Base-by-base conservation (phyloP, 2,113 vertebrate species). In the Caranx melampygus region DNA sequence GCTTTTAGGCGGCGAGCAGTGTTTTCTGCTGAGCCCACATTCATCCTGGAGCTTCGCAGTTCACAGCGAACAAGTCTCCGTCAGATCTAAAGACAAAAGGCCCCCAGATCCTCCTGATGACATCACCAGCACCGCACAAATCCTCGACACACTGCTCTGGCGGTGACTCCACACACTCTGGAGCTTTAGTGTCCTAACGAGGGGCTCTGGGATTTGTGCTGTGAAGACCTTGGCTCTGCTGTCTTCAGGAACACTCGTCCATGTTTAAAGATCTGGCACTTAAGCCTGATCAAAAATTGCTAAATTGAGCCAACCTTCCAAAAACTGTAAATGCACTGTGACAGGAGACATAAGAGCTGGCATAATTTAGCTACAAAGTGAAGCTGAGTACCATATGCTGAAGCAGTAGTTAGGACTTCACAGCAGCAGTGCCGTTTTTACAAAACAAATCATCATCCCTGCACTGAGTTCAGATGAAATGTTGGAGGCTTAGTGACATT, bases 111-210 rank as follows among this genome's bases (percentile, higher is more conserved):
- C 75, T 31, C 15, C 64, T 1, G 37, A 31, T 59, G 85, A 75
- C 75, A 65, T 80, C 75, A 72, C 66, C 74, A 6, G 13, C 42
- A 35, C 73, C 3, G 67, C 72, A 79, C 88, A 75, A 76, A 86
- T 81, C 88, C 71, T 60, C 0, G 0, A 69, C 33, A 35, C 13
- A 12, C 64, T 12, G 64, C 33, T 44, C 0, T 15, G 63, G 67
- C 54, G 31, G 42, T 1, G 65, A 12, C 77, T 0, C 65, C 1
- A 5, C 66, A 21, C 67, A 77, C 66, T 51, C 58, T 20, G 84
- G 64, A 59, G 81, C 63, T 87, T 70, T 21, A 49, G 45, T 37
- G 42, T 81, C 78, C 78, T 52, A 49, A 52, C 33, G 1, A 58
- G 61, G 57, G 16, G 12, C 71, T 63, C 66, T 31, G 63, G 59